Evolutionary conservation across 2,888 invertebrate genomes (phyloP).

Genomic region (Cyclophora punctaria): DNA sequence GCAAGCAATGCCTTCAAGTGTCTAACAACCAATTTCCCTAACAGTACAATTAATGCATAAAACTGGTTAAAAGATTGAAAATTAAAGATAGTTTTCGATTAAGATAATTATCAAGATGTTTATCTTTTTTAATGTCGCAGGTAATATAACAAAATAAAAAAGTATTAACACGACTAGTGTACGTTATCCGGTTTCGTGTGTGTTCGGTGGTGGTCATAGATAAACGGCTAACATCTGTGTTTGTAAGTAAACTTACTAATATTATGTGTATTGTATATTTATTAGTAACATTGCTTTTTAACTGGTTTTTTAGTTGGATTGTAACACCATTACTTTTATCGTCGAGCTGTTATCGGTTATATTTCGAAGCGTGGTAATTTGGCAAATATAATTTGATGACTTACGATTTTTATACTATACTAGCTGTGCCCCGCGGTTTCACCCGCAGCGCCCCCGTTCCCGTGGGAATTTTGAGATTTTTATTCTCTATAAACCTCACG

Average conservation of each 20-base stretch:
- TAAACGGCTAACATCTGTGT: constrained; percentile 54
- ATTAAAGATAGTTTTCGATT: not conserved
- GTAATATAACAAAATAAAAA: constrained; percentile 34
- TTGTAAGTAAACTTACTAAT: constrained; percentile 71
- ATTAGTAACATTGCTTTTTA: constrained; percentile 28
- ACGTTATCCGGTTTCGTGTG: constrained; percentile 35
- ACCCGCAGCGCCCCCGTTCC: no score
- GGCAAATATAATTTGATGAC: no score
- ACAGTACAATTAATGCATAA: no score
- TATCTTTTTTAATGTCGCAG: constrained; percentile 15
- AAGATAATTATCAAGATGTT: not conserved
- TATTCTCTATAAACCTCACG: no score
- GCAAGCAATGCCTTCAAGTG: no score
- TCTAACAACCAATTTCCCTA: no score
- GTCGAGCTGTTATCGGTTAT: constrained; percentile 1
- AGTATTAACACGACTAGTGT: constrained; percentile 29
- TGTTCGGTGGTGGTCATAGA: constrained; percentile 58
- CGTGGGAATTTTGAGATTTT: no score
- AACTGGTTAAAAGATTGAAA: no score
- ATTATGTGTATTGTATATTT: constrained; percentile 16
- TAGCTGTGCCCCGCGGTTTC: no score
- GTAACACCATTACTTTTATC: constrained; percentile 10
- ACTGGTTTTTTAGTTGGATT: constrained; percentile 12
- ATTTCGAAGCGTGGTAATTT: no score
- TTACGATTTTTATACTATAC: no score